Base-by-base conservation (phyloP, 2,888 invertebrate species). In the Leucophenga maculata region DNA sequence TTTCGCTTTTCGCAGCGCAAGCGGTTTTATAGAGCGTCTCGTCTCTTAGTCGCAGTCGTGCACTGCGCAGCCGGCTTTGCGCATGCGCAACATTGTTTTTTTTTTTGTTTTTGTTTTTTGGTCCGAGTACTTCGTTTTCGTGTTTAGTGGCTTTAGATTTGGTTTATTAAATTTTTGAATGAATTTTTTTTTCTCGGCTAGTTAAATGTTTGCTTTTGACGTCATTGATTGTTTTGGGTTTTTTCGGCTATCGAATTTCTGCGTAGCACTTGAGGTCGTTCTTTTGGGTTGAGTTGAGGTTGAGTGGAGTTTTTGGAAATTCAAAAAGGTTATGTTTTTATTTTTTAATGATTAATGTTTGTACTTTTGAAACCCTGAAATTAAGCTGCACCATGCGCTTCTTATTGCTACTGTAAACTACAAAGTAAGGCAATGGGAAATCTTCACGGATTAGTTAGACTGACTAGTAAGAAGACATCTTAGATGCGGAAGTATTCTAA, bases 1-100 rank as follows among this genome's bases (percentile, higher is more conserved):
- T 85, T 82, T 80, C 75, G 77, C 75, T n/a, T 20, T 9, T 44
- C 62, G 69, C 64, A 74, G 77, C 78, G 78, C 81, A 74, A 72
- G 83, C 82, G 82, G 80, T 20, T 48, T 46, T 22, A 66, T 74
- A 71, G 48, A 46, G 59, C 59, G 68, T 66, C 57, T 55, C 67
- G 52, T 48, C n/a, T 54, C 48, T 54, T 44, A 64, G 69, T 64
- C 71, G 69, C 76, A 50, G 65, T 22, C n/a, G n/a, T n/a, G 18
- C 64, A 13, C 32, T 46, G 52, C 22, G 46, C 69, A 72, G 71
- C 39, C 69, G 39, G 68, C 69, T 65, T 62, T 77, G 77, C 74
- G 59, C 18, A 16, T 50, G 50, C 77, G 77, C 78, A 77, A 73
- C 75, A 69, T 32, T 16, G 14, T 22, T 26, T 76, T 74, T 65